Evolutionary conservation across 1,140 invertebrate genomes (phyloP).

Genomic region (Metopolophium dirhodum): DNA sequence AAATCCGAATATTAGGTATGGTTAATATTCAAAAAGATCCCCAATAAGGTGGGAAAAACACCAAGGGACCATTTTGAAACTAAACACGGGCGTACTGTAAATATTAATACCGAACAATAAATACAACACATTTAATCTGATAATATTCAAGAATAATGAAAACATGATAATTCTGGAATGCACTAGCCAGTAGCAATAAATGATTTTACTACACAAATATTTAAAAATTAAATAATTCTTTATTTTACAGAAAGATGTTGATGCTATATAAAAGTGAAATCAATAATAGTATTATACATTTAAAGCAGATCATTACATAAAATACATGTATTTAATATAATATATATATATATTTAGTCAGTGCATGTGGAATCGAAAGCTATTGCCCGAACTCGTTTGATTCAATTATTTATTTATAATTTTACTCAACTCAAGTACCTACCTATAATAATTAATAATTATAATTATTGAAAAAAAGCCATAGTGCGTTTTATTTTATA

Average conservation of each 20-base stretch:
- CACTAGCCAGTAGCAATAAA: not conserved
- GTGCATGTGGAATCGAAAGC: not conserved
- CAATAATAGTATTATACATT: not conserved
- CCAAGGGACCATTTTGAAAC: not conserved
- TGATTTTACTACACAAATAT: not conserved
- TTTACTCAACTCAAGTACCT: not conserved
- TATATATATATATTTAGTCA: not conserved
- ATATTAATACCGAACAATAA: not conserved
- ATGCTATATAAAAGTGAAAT: not conserved
- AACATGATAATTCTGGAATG: not conserved
- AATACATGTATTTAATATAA: not conserved
- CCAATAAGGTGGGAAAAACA: not conserved
- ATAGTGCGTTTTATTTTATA: not conserved
- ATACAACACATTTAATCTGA: not conserved
- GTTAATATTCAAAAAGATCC: not conserved
- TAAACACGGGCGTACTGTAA: not conserved
- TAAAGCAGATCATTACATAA: not conserved
- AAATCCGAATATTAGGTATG: constrained; percentile 11
- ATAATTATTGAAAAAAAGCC: not conserved
- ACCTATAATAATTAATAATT: not conserved
- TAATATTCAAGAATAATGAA: not conserved
- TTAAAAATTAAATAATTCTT: not conserved
- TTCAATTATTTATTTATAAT: not conserved
- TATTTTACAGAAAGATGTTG: not conserved
- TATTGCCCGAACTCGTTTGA: not conserved